Evolutionary conservation across 2,113 vertebrate species (phyloP).

Genomic region (zebrafish (Danio rerio)): GRCz12tu NC_133193.1:4207001-4207500

Average conservation of each 20-base stretch:
- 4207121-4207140: background rate
- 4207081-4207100: conserved; percentile 21
- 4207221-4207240: conserved; percentile 1
- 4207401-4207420: background rate
- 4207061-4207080: conserved; percentile 26
- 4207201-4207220: background rate
- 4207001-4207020: no score
- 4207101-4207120: background rate
- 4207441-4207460: background rate
- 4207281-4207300: background rate
- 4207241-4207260: background rate
- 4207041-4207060: background rate
- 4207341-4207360: conserved; percentile 5
- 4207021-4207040: background rate
- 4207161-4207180: background rate
- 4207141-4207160: background rate
- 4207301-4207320: conserved; percentile 26
- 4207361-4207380: background rate
- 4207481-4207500: background rate
- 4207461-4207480: background rate
- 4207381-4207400: background rate
- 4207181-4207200: background rate
- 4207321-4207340: conserved; percentile 31
- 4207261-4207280: background rate
- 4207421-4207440: conserved; percentile 14